Evolutionary conservation across 2,113 vertebrate species (phyloP).

Genomic region (Eulemur rufifrons): DNA sequence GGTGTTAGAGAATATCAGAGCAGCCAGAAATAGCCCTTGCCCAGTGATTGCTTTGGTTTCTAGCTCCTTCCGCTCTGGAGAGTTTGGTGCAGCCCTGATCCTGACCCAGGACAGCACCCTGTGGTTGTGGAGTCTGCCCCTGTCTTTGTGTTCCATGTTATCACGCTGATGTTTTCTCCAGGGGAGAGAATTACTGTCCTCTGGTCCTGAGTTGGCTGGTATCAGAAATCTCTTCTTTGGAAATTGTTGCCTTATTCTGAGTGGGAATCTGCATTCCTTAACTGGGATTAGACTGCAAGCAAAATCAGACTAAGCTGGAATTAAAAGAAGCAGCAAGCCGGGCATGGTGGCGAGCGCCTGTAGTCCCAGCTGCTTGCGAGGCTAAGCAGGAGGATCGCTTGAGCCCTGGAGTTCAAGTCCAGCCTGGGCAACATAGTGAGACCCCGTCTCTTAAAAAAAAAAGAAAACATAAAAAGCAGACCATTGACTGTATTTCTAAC

Average conservation of each 20-base stretch:
- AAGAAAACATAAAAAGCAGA: not conserved
- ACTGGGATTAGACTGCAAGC: not conserved
- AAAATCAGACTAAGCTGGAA: not conserved
- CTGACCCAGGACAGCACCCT: not conserved
- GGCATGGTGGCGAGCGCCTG: not conserved
- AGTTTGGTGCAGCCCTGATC: not conserved
- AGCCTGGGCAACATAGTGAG: not conserved
- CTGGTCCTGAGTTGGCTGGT: not conserved
- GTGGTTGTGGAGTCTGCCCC: no score
- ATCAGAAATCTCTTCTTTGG: not conserved
- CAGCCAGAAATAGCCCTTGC: not conserved
- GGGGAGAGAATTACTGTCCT: not conserved
- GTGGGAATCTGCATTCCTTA: not conserved
- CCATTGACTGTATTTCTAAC: not conserved
- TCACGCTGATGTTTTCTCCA: not conserved
- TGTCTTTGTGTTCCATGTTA: not conserved
- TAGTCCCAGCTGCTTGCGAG: not conserved
- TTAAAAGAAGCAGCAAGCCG: not conserved
- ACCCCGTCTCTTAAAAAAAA: not conserved
- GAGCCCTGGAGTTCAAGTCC: not conserved
- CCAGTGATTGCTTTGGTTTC: not conserved
- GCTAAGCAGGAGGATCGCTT: not conserved
- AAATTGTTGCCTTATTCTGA: not conserved
- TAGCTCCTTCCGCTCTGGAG: not conserved
- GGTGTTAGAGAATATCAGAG: not conserved